phyloP scores from a whole-genome alignment of 2,888 invertebrate species.

The Macrophya alboannulata region DNA sequence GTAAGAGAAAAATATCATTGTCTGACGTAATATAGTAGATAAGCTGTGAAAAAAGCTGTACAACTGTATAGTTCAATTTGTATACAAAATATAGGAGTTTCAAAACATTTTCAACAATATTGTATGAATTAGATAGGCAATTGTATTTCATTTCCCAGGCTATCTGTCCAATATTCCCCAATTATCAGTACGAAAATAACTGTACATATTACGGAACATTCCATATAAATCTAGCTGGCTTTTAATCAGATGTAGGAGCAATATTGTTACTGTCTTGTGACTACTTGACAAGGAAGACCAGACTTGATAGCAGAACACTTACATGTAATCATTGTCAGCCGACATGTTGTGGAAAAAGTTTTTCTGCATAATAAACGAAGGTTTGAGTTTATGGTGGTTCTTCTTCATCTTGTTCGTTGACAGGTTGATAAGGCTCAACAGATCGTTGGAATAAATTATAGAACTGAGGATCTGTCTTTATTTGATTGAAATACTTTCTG shows the following conservation, averaged over 20 bases:
- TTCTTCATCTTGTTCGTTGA: constrained; percentile 60
- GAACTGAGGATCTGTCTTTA: constrained; percentile 70
- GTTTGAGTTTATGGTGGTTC: constrained; percentile 61
- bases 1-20: background rate
- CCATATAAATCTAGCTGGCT: background rate
- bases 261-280: background rate
- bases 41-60: constrained; percentile 11
- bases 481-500: constrained; percentile 68
- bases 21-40: background rate
- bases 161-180: background rate
- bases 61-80: constrained; percentile 21
- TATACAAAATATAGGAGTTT: constrained; percentile 32
- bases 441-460: constrained; percentile 69
- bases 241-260: background rate
- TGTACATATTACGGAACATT: background rate
- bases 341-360: background rate
- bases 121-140: background rate
- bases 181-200: background rate
- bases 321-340: background rate
- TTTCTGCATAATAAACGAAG: background rate
- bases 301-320: background rate
- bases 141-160: background rate
- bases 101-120: background rate
- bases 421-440: constrained; percentile 68
- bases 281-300: background rate